Conservation (phyloP, 2,797 vertebrate genomes). For the Falco columbarius region DNA sequence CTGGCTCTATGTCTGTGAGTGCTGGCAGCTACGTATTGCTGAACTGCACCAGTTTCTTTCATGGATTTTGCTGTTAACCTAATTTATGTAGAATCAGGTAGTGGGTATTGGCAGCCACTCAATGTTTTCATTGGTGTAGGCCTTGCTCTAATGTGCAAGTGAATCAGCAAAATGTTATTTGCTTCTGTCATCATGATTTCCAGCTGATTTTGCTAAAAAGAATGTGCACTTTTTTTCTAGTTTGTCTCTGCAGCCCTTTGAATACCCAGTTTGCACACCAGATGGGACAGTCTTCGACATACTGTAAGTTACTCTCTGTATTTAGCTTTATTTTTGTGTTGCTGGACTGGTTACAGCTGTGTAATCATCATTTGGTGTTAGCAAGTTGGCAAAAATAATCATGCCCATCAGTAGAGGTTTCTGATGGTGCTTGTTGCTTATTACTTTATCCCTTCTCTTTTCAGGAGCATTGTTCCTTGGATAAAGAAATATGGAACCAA, state of each 20-base stretch:
- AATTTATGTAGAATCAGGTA: neutral
- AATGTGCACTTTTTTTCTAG: constrained; percentile 68
- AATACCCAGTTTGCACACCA: constrained; percentile 92
- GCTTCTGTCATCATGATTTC: neutral
- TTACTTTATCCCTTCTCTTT: neutral
- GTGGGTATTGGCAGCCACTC: neutral
- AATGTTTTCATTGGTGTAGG: neutral
- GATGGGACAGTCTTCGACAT: constrained; percentile 94
- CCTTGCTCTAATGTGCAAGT: neutral
- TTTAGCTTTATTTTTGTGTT: neutral
- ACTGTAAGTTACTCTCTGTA: constrained; percentile 83
- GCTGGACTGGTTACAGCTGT: neutral
- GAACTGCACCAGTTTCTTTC: neutral
- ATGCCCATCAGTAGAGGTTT: neutral
- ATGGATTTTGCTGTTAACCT: neutral
- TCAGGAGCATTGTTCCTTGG: constrained; percentile 96
- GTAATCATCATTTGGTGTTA: neutral
- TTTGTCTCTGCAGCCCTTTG: constrained; percentile 94
- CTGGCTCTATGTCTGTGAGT: neutral
- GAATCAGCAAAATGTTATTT: neutral
- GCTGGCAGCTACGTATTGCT: neutral
- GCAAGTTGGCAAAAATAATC: neutral
- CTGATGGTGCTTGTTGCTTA: neutral
- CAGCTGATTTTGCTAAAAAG: neutral
- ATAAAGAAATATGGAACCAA: constrained; percentile 96